Percentiles rank a stretch among this genome's conserved stretches.
These are phyloP conservation scores for Mycalesis mineus DNA, from an alignment of 2,888 invertebrate species.

Conservation along the genomic window DNA sequence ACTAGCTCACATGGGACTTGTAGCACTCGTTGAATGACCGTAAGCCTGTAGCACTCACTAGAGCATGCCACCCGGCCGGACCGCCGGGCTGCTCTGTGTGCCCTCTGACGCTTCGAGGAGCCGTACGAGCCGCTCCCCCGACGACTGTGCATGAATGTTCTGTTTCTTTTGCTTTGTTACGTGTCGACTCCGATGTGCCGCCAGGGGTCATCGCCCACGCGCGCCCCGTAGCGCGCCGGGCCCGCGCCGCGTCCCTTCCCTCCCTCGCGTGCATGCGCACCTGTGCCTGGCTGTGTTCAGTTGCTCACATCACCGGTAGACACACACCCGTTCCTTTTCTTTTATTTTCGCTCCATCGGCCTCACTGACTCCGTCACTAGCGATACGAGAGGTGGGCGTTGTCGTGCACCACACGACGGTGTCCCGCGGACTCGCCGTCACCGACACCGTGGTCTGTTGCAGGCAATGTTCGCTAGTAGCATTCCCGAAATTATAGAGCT, in stretches of 20 bases:
- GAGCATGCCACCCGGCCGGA: conserved; percentile 51
- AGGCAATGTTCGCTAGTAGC: conserved; percentile 99
- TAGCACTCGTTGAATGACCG: conserved; percentile 75
- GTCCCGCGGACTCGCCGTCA: conserved; percentile 61
- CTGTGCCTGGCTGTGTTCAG: conserved; percentile 78
- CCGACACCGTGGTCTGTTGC: conserved; percentile 83
- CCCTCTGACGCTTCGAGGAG: conserved; percentile 52
- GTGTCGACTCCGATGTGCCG: conserved; percentile 66
- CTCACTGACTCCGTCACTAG: conserved; percentile 70
- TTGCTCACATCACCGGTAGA: conserved; percentile 78
- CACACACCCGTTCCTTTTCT: conserved; percentile 70
- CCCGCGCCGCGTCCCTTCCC: conserved; percentile 57
- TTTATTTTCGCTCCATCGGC: conserved; percentile 73
- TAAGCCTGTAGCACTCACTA: conserved; percentile 70
- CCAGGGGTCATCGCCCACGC: conserved; percentile 46
- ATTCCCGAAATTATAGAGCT: conserved; percentile 99
- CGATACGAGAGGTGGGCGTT: conserved; percentile 70
- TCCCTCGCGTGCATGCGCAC: conserved; percentile 74
- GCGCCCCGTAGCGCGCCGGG: conserved; percentile 32
- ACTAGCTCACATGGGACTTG: conserved; percentile 62
- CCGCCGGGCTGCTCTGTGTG: conserved; percentile 40
- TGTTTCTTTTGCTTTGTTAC: conserved; percentile 78
- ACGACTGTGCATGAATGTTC: conserved; percentile 70
- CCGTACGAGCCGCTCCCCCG: conserved; percentile 59
- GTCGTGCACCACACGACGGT: conserved; percentile 77